Evolutionary conservation across 2,113 vertebrate species (phyloP).

Genomic region (Miniopterus natalensis): DNA sequence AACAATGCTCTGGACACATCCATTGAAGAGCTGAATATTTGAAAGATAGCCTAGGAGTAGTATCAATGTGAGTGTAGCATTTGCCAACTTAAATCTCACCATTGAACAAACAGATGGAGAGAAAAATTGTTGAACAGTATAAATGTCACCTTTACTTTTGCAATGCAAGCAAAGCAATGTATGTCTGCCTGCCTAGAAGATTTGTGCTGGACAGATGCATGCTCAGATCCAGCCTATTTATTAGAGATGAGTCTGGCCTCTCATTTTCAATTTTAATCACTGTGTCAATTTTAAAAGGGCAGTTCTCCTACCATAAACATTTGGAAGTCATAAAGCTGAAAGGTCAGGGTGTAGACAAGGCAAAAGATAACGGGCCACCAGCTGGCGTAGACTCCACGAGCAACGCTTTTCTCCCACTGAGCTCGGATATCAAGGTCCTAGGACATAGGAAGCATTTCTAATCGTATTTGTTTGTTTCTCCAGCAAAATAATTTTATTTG

Average conservation of each 20-base stretch:
- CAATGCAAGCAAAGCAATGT: constrained; percentile 43
- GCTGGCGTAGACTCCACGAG: constrained; percentile 68
- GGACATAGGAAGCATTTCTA: not conserved
- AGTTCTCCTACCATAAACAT: constrained; percentile 75
- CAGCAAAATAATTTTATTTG: constrained; percentile 17
- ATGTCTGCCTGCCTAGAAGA: constrained; percentile 64
- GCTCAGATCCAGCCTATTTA: constrained; percentile 80
- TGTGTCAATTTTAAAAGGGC: constrained; percentile 75
- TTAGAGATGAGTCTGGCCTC: constrained; percentile 64
- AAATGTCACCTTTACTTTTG: constrained; percentile 83
- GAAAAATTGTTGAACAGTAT: constrained; percentile 73
- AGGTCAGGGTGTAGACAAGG: constrained; percentile 68
- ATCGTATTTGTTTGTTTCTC: not conserved
- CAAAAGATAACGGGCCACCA: constrained; percentile 65
- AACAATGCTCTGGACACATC: constrained; percentile 13
- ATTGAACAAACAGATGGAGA: constrained; percentile 76
- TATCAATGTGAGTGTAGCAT: constrained; percentile 34
- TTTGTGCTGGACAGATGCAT: constrained; percentile 78
- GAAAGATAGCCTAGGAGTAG: constrained; percentile 54
- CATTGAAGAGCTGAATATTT: constrained; percentile 54
- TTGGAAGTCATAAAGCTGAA: constrained; percentile 81
- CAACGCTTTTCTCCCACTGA: not conserved
- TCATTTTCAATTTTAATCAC: constrained; percentile 67
- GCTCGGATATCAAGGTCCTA: not conserved
- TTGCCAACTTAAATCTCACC: constrained; percentile 77